phyloP scores from a whole-genome alignment of 2,888 invertebrate genomes.

The Parascotia fuliginaria region DNA sequence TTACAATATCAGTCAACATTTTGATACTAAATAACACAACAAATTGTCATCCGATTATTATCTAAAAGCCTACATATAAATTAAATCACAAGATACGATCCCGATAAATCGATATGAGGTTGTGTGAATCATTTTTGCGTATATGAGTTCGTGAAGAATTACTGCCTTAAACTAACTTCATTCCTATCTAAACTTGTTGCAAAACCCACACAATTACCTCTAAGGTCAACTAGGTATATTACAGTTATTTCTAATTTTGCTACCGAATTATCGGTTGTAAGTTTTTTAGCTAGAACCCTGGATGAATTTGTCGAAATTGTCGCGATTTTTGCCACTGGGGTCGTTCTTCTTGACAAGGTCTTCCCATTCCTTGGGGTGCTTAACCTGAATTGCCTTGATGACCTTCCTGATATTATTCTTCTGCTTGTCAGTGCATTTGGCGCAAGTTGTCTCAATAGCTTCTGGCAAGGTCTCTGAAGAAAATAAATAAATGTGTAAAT shows the following conservation, averaged over 20 bases:
- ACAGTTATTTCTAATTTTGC: conserved; percentile 10
- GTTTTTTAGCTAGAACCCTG: conserved; percentile 59
- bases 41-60: conserved; percentile 38
- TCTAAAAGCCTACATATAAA: conserved; percentile 44
- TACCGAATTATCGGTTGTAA: background rate
- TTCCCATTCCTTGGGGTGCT: conserved; percentile 89
- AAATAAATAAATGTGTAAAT: conserved; percentile 22
- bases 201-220: conserved; percentile 5
- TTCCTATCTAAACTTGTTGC: conserved; percentile 4
- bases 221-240: background rate
- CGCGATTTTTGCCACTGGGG: conserved; percentile 87
- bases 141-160: conserved; percentile 13
- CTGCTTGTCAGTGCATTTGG: conserved; percentile 89
- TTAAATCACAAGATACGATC: conserved; percentile 42
- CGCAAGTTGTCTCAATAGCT: conserved; percentile 88
- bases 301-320: conserved; percentile 86
- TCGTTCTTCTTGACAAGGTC: conserved; percentile 90
- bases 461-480: conserved; percentile 88
- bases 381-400: conserved; percentile 88
- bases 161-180: background rate
- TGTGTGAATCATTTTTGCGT: background rate
- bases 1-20: conserved; percentile 63
- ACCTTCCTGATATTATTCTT: conserved; percentile 87
- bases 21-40: conserved; percentile 53
- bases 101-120: conserved; percentile 11